These are phyloP conservation scores for Oscheius myriophilus DNA, from an alignment of 2,888 invertebrate genomes.

Conservation along the genomic window DNA sequence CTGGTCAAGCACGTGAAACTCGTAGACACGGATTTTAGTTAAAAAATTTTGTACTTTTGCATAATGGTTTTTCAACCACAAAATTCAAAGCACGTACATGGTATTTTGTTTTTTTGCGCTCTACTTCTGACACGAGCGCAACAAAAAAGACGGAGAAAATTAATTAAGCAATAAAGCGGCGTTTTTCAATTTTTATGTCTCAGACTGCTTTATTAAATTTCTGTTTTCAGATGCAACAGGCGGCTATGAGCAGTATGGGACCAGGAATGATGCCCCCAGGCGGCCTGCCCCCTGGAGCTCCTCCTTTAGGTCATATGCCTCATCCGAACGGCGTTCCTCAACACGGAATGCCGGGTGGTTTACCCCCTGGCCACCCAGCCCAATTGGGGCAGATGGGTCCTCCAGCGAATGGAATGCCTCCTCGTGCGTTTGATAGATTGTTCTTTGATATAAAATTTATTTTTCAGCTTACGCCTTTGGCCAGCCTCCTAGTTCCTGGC, in stretches of 20 bases:
- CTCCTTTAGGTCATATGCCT: conserved; percentile 26
- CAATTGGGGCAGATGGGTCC: conserved; percentile 31
- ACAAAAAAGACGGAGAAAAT: too few species aligned
- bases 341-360: conserved; percentile 22
- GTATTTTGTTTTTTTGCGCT: too few species aligned
- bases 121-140: too few species aligned
- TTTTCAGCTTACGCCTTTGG: conserved; percentile 27
- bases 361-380: conserved; percentile 13
- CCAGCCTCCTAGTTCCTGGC: conserved; percentile 37
- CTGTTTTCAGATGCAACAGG: conserved; percentile 28
- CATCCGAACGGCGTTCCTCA: conserved; percentile 21
- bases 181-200: not conserved
- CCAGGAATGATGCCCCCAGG: conserved; percentile 30
- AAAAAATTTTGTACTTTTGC: too few species aligned
- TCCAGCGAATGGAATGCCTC: conserved; percentile 36
- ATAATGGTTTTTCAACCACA: too few species aligned
- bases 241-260: conserved; percentile 40
- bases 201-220: not conserved
- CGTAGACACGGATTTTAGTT: too few species aligned
- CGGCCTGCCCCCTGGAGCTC: conserved; percentile 6
- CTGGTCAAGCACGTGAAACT: too few species aligned
- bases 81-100: too few species aligned
- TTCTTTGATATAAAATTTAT: not conserved
- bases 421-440: conserved; percentile 10
- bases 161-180: too few species aligned